These are phyloP conservation scores for Andinoacara biseriatus DNA, from an alignment of 2,113 vertebrate species.

Conservation along the genomic window DNA sequence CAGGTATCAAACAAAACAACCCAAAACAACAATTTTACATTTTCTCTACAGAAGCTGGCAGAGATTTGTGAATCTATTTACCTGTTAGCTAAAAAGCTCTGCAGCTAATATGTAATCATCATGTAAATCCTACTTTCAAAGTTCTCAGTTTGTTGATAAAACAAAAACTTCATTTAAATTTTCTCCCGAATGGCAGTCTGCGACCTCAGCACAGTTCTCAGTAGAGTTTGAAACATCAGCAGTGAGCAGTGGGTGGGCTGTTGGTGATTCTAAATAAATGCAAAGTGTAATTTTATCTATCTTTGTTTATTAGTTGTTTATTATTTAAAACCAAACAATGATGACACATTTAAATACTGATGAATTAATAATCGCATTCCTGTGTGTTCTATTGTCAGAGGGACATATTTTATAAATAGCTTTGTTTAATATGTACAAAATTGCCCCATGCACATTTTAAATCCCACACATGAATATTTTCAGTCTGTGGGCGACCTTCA, in stretches of 20 bases:
- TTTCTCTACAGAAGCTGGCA: background rate
- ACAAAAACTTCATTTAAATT: background rate
- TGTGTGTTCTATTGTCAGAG: background rate
- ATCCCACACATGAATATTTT: slow-evolving; percentile 18
- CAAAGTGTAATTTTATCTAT: background rate
- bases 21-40: background rate
- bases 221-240: background rate
- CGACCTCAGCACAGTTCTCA: background rate
- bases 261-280: background rate
- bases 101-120: background rate
- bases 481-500: slow-evolving; percentile 4
- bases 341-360: background rate
- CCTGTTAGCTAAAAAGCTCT: background rate
- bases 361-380: background rate
- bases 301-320: slow-evolving; percentile 8
- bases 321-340: background rate
- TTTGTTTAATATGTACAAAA: slow-evolving; percentile 23
- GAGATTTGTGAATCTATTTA: background rate
- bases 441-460: slow-evolving; percentile 10
- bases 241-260: background rate
- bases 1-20: background rate
- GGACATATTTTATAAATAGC: slow-evolving; percentile 9
- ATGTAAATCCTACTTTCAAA: background rate
- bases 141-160: background rate
- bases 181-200: background rate